Conservation (phyloP, 1,140 invertebrate species). For the Drosophila nikananu region DNA sequence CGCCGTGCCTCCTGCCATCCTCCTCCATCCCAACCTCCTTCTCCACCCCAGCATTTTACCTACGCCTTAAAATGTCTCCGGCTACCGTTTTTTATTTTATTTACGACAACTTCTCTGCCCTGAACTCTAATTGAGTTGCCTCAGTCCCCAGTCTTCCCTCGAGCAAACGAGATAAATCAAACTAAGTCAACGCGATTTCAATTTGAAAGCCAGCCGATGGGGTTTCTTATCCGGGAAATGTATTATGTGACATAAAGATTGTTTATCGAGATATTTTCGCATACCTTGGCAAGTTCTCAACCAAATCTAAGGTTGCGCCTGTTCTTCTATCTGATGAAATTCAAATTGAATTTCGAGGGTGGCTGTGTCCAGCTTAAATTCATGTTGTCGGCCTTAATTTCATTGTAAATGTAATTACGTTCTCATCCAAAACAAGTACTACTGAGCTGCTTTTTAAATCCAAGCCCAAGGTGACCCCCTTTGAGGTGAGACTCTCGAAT, state of each 20-base stretch:
- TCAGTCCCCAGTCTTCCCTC: background rate
- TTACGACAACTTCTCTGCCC: constrained; percentile 31
- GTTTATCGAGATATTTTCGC: background rate
- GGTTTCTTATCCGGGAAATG: constrained; percentile 16
- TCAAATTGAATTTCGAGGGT: background rate
- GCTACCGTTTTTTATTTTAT: constrained; percentile 28
- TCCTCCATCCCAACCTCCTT: background rate
- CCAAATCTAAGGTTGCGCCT: no score
- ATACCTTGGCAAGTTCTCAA: background rate
- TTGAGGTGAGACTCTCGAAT: background rate
- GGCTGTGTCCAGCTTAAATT: background rate
- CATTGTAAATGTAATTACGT: constrained; percentile 13
- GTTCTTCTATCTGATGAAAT: background rate
- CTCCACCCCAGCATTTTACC: background rate
- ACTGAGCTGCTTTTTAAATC: background rate
- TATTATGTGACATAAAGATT: background rate
- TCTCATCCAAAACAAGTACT: constrained; percentile 4
- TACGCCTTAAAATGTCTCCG: constrained; percentile 21
- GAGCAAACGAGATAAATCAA: constrained; percentile 23
- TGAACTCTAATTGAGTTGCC: constrained; percentile 43
- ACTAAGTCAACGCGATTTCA: constrained; percentile 16
- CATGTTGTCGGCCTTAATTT: constrained; percentile 1
- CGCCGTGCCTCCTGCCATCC: background rate
- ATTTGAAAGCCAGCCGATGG: background rate
- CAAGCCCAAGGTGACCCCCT: constrained; percentile 22